Percentiles rank a stretch among this genome's conserved stretches.
phyloP scores from a whole-genome alignment of 2,113 vertebrate species.

The Penelope pileata region DNA sequence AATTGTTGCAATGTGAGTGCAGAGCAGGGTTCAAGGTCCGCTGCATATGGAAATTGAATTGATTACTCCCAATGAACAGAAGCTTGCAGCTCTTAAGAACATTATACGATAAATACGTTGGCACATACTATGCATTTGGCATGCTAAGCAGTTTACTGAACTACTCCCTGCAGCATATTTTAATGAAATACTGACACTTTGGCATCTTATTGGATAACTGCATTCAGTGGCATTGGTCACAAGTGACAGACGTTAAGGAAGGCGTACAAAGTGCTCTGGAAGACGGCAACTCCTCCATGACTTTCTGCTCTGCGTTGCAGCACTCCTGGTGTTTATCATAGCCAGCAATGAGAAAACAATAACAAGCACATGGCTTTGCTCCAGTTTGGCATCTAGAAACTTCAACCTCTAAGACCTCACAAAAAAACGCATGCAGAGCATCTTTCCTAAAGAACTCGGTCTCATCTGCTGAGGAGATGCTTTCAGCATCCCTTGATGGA shows the following conservation, averaged over 20 bases:
- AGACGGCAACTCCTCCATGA: not conserved
- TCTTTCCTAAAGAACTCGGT: not conserved
- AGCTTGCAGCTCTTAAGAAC: constrained; percentile 48
- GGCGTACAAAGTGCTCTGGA: constrained; percentile 3
- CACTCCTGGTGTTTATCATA: constrained; percentile 35
- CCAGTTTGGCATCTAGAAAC: not conserved
- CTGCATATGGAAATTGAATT: constrained; percentile 57
- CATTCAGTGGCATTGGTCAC: constrained; percentile 49
- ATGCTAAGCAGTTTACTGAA: constrained; percentile 54
- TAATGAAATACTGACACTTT: constrained; percentile 67
- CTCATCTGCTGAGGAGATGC: not conserved
- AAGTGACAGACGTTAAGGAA: constrained; percentile 44
- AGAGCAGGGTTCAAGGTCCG: constrained; percentile 51
- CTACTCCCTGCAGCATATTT: constrained; percentile 52
- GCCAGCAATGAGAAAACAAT: constrained; percentile 39
- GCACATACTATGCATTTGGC: constrained; percentile 22
- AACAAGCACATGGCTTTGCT: not conserved
- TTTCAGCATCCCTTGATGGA: not conserved
- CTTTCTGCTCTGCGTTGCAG: constrained; percentile 23
- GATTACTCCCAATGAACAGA: constrained; percentile 54
- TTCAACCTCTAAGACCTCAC: not conserved
- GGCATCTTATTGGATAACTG: constrained; percentile 59
- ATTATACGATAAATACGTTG: constrained; percentile 56
- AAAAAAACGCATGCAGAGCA: not conserved
- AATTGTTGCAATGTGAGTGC: constrained; percentile 21